Evolutionary conservation across 2,113 vertebrate genomes (phyloP).

Genomic region (Psettodes erumei): DNA sequence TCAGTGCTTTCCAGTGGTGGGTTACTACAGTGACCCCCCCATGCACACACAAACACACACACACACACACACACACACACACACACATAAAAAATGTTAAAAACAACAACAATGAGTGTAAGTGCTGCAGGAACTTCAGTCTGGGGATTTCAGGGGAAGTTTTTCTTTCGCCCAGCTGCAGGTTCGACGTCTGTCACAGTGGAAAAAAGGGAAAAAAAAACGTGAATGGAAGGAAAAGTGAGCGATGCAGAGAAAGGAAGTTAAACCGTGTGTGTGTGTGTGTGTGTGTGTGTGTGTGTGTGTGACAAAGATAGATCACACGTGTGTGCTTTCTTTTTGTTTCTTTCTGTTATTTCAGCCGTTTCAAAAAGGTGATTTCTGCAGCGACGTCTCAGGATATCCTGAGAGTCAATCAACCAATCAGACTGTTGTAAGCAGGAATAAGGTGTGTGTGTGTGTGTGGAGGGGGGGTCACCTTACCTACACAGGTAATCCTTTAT

Average conservation of each 20-base stretch:
- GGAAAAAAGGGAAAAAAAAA: slow-evolving; percentile 55
- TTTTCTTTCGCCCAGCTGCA: slow-evolving; percentile 49
- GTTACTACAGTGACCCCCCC: neutral
- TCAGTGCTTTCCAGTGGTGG: neutral
- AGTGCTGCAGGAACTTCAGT: slow-evolving; percentile 14
- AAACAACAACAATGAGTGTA: no score
- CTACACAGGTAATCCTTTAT: no score
- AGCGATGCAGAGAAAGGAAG: slow-evolving; percentile 66
- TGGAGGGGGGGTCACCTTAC: no score
- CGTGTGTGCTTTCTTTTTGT: no score
- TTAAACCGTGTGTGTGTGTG: slow-evolving; percentile 65
- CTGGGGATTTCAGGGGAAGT: slow-evolving; percentile 39
- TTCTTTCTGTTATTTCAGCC: neutral
- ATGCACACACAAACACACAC: no score
- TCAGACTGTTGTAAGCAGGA: no score
- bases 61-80: no score
- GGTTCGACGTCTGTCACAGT: slow-evolving; percentile 6
- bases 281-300: no score
- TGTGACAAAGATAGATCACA: slow-evolving; percentile 8
- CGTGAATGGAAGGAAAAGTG: slow-evolving; percentile 82
- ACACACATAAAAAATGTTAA: no score
- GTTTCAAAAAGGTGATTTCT: neutral
- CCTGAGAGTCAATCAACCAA: no score
- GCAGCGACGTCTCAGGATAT: neutral
- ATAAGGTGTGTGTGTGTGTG: no score